These are phyloP conservation scores for Epistrophe eligans DNA, from an alignment of 2,888 invertebrate species.

Conservation along the genomic window DNA sequence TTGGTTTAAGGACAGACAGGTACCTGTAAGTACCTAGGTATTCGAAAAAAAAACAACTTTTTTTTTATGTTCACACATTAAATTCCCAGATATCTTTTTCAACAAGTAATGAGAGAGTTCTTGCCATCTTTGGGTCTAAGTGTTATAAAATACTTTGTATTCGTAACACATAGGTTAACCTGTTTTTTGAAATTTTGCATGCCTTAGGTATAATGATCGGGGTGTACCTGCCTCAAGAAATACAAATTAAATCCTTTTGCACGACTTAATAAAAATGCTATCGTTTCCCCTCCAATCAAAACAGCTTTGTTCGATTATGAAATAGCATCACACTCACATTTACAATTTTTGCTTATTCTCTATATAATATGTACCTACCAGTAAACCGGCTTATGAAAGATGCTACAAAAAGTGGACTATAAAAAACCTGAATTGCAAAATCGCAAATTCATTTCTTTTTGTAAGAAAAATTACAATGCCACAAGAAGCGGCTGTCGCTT, in stretches of 20 bases:
- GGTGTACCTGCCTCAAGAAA: constrained; percentile 41
- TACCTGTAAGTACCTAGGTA: not conserved
- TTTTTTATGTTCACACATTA: no score
- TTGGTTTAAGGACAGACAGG: no score
- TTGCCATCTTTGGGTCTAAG: not conserved
- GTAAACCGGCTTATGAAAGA: constrained; percentile 25
- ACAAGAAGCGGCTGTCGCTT: not conserved
- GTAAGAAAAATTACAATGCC: not conserved
- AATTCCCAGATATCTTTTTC: not conserved
- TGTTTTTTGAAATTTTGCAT: not conserved
- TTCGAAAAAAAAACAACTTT: not conserved
- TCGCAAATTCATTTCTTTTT: not conserved
- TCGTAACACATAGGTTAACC: constrained; percentile 1
- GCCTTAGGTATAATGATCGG: not conserved
- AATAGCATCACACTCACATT: constrained; percentile 14
- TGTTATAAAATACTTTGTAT: not conserved
- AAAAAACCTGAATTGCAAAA: constrained; percentile 24
- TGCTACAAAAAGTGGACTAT: constrained; percentile 15
- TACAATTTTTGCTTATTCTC: not conserved
- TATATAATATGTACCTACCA: not conserved
- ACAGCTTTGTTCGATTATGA: constrained; percentile 21
- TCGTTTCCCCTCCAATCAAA: constrained; percentile 1
- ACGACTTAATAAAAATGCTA: not conserved
- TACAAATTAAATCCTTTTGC: constrained; percentile 21
- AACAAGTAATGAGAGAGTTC: not conserved